phyloP scores from a whole-genome alignment of 2,888 invertebrate species.

The Thymelicus acteon region DNA sequence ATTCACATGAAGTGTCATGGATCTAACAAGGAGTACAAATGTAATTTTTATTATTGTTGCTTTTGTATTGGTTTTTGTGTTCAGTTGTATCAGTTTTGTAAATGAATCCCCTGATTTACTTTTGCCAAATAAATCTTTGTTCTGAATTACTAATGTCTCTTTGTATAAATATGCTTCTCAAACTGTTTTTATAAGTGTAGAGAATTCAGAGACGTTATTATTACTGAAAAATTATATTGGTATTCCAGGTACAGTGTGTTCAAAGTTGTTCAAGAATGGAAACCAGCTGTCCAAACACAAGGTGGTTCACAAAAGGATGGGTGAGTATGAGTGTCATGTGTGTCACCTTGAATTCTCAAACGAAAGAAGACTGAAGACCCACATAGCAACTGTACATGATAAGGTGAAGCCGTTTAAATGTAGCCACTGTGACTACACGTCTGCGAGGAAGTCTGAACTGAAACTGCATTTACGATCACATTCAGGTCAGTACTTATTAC shows the following conservation, averaged over 20 bases:
- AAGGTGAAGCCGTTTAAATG: slow-evolving; percentile 88
- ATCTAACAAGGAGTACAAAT: slow-evolving; percentile 85
- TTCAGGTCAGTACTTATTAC: slow-evolving; percentile 80
- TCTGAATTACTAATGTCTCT: too few relatives aligned
- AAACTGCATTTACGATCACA: slow-evolving; percentile 88
- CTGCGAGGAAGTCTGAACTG: slow-evolving; percentile 87
- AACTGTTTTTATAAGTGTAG: too few relatives aligned
- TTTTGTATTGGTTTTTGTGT: not conserved
- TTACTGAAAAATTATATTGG: not conserved
- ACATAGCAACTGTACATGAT: slow-evolving; percentile 87
- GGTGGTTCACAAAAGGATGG: slow-evolving; percentile 80
- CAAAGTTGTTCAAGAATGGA: slow-evolving; percentile 91
- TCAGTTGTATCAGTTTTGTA: too few relatives aligned
- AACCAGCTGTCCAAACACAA: slow-evolving; percentile 92
- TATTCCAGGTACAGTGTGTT: slow-evolving; percentile 84
- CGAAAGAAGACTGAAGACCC: slow-evolving; percentile 77
- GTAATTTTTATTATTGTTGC: slow-evolving; percentile 58
- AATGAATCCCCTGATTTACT: too few relatives aligned
- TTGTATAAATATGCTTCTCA: too few relatives aligned
- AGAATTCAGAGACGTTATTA: too few relatives aligned
- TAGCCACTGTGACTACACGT: slow-evolving; percentile 87
- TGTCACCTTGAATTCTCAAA: slow-evolving; percentile 86
- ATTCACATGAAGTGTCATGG: slow-evolving; percentile 91
- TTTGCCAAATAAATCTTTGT: too few relatives aligned
- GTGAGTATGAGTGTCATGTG: slow-evolving; percentile 76